Conservation (phyloP, 2,888 invertebrate species). For the Polietes domitor region DNA sequence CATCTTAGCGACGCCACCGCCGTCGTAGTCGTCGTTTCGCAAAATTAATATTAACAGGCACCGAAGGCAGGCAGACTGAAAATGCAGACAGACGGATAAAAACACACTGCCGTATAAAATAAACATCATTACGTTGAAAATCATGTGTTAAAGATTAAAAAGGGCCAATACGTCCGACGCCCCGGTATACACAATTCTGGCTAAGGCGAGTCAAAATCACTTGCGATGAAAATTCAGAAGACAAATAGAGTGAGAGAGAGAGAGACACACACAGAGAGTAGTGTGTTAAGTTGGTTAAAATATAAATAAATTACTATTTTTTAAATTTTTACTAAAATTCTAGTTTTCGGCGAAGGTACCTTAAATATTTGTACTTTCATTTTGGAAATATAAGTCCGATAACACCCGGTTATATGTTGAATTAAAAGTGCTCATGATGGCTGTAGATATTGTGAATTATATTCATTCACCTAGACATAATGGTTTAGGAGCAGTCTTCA, state of each 20-base stretch:
- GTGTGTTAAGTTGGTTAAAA: background rate
- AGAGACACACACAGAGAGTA: background rate
- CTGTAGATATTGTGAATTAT: no score
- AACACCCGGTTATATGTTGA: no score
- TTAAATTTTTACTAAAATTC: no score
- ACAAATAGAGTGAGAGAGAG: no score
- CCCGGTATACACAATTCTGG: background rate
- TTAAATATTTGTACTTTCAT: no score
- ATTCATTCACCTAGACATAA: no score
- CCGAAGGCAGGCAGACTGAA: constrained; percentile 60
- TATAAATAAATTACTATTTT: no score
- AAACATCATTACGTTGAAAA: constrained; percentile 63
- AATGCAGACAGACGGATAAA: constrained; percentile 61
- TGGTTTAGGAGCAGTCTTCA: no score
- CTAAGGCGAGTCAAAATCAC: constrained; percentile 21
- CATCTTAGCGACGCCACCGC: constrained; percentile 60
- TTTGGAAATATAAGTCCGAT: no score
- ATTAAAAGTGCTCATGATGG: no score
- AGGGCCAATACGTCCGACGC: constrained; percentile 47
- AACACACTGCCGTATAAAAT: constrained; percentile 43
- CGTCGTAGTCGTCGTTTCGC: constrained; percentile 61
- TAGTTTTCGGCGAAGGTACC: no score
- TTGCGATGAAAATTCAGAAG: background rate
- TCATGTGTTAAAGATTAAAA: constrained; percentile 67
- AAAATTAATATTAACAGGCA: constrained; percentile 69